Base-by-base conservation (phyloP, 2,113 vertebrate genomes). In the Microtus oregoni region DNA sequence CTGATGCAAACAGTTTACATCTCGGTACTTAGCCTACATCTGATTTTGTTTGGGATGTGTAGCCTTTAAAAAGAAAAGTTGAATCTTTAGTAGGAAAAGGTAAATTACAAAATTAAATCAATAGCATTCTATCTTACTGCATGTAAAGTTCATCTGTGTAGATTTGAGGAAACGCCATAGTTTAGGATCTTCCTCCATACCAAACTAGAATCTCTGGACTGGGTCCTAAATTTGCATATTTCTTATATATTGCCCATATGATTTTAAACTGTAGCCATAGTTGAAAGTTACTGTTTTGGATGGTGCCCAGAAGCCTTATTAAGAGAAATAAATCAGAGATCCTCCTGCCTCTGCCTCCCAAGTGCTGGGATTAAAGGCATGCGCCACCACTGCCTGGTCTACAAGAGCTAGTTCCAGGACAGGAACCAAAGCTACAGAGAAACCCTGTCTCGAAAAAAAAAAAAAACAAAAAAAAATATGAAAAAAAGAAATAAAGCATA, bases 281-380 rank as follows among this genome's bases (percentile, higher is more conserved):
- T 75, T 55, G 35, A 58, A 68, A 93, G 88, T 24, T 11, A 70
- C 47, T 73, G 5, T 78, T 91, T 89, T 55, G 81, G 52, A 89
- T 82, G 26, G 78, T 86, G 67, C 35, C 24, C 72, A 92, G 72
- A 94, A 96, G n/a, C 20, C 47, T 89, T 89, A 61, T 82, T 75
- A 92, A 26, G 20, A 44, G 44, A n/a, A 92, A n/a, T n/a, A n/a
- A n/a, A n/a, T n/a, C n/a, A n/a, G n/a, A n/a, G n/a, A n/a, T n/a
- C n/a, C n/a, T n/a, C n/a, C n/a, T n/a, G n/a, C n/a, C n/a, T n/a
- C n/a, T n/a, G n/a, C n/a, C n/a, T n/a, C n/a, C n/a, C n/a, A n/a
- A n/a, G n/a, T n/a, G n/a, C n/a, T n/a, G n/a, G n/a, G n/a, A n/a
- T n/a, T n/a, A n/a, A n/a, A n/a, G n/a, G n/a, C n/a, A n/a, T n/a